phyloP scores from a whole-genome alignment of 64 coral and sea anemone species.

The Anthopleura sola region DNA sequence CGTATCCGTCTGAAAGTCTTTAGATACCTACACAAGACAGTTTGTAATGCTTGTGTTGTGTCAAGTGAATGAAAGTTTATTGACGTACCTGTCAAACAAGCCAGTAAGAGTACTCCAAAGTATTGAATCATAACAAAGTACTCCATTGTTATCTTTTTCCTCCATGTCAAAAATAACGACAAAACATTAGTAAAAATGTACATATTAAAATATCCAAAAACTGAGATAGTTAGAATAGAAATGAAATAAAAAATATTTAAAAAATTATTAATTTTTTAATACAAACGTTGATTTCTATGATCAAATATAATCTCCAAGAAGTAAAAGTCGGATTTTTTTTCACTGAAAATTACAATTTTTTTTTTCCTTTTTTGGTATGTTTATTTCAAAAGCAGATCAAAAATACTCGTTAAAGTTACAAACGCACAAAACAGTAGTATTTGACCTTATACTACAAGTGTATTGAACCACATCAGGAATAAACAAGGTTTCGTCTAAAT shows the following conservation, averaged over 20 bases:
- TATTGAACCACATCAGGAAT: neutral
- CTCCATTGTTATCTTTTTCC: neutral
- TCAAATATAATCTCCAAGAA: too few relatives aligned
- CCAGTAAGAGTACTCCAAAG: neutral
- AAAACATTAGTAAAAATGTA: neutral
- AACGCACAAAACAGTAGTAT: neutral
- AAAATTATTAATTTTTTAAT: too few relatives aligned
- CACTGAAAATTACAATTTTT: too few relatives aligned
- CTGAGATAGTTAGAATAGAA: neutral
- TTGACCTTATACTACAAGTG: neutral
- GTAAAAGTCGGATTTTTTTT: too few relatives aligned
- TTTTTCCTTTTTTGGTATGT: too few relatives aligned
- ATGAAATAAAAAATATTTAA: neutral
- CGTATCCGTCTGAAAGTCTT: too few relatives aligned
- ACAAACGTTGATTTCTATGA: too few relatives aligned
- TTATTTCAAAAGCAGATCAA: neutral
- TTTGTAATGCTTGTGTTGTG: too few relatives aligned
- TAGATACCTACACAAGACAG: too few relatives aligned
- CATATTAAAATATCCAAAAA: neutral
- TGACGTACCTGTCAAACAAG: constrained; percentile 8
- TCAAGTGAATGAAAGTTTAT: neutral
- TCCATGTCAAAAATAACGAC: neutral
- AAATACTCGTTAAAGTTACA: neutral
- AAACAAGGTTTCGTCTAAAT: neutral
- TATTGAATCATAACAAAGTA: neutral